Percentiles rank a stretch among this genome's conserved stretches.
Evolutionary conservation across 1,140 invertebrate species (phyloP).

Genomic region (Andrena cerasifolii): DNA sequence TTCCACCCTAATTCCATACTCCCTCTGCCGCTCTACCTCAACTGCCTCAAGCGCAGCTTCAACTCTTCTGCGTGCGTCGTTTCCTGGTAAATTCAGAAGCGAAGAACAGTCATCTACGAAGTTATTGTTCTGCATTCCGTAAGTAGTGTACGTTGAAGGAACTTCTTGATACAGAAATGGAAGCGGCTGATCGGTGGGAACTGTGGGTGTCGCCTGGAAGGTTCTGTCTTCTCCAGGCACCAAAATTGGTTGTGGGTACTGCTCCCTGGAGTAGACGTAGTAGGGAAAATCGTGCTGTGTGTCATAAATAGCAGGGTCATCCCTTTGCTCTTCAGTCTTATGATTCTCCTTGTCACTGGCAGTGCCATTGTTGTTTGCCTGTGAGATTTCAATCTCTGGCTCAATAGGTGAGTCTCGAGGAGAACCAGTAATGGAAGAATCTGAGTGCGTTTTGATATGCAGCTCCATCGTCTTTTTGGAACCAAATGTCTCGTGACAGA

Average conservation of each 20-base stretch:
- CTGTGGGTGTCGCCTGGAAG: slow-evolving; percentile 55
- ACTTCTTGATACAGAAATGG: slow-evolving; percentile 73
- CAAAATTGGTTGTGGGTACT: slow-evolving; percentile 47
- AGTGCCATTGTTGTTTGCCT: slow-evolving; percentile 38
- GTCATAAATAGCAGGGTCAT: slow-evolving; percentile 34
- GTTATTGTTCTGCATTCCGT: slow-evolving; percentile 67
- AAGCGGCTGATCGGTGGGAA: slow-evolving; percentile 43
- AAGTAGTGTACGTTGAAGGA: slow-evolving; percentile 58
- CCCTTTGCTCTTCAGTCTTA: slow-evolving; percentile 74
- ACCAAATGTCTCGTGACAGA: slow-evolving; percentile 94
- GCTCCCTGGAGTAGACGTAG: slow-evolving; percentile 72
- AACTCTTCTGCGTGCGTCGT: slow-evolving; percentile 87
- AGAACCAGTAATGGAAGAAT: slow-evolving; percentile 71
- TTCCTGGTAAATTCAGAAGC: slow-evolving; percentile 81
- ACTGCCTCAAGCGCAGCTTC: slow-evolving; percentile 86
- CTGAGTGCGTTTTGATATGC: slow-evolving; percentile 94
- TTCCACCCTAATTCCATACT: slow-evolving; percentile 62
- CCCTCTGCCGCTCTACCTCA: slow-evolving; percentile 76
- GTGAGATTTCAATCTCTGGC: slow-evolving; percentile 74
- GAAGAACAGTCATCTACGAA: slow-evolving; percentile 71
- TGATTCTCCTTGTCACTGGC: slow-evolving; percentile 74
- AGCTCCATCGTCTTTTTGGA: slow-evolving; percentile 94
- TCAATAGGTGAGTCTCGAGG: slow-evolving; percentile 72
- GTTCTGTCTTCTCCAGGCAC: slow-evolving; percentile 68
- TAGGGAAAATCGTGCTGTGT: slow-evolving; percentile 69